Percentiles rank a stretch among this genome's conserved stretches.
Conservation (phyloP, 2,888 invertebrate species). For the Rhamphomyia laevipes region DNA sequence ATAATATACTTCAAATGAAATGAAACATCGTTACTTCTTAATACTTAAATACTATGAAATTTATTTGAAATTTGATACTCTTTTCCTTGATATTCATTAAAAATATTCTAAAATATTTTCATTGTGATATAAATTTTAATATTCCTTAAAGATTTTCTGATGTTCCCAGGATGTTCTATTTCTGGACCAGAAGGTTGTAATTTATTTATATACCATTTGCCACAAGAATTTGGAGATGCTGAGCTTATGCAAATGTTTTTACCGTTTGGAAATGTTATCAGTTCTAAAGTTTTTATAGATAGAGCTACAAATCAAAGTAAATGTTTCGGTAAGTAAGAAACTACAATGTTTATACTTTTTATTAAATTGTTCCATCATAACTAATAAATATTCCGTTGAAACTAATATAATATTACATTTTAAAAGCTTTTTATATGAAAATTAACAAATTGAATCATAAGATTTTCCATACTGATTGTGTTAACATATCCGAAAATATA, state of each 20-base stretch:
- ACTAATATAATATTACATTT: too few species aligned
- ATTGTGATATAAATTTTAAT: conserved; percentile 18
- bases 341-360: not conserved
- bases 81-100: too few species aligned
- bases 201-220: conserved; percentile 99
- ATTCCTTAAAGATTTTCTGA: conserved; percentile 58
- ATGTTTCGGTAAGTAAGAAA: conserved; percentile 94
- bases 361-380: not conserved
- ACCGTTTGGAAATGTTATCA: conserved; percentile 98
- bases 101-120: too few species aligned
- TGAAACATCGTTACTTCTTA: too few species aligned
- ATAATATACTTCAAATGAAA: too few species aligned
- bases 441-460: too few species aligned
- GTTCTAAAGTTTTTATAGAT: conserved; percentile 99
- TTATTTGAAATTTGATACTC: too few species aligned
- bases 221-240: conserved; percentile 98
- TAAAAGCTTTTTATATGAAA: too few species aligned
- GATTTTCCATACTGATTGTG: too few species aligned
- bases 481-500: too few species aligned
- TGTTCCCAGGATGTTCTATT: conserved; percentile 83
- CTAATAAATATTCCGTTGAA: not conserved
- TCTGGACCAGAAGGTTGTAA: conserved; percentile 99
- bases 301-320: conserved; percentile 99
- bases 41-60: too few species aligned
- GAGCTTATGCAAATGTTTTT: conserved; percentile 99